phyloP scores from a whole-genome alignment of 1,140 invertebrate genomes.

The Danaus plexippus region DNA sequence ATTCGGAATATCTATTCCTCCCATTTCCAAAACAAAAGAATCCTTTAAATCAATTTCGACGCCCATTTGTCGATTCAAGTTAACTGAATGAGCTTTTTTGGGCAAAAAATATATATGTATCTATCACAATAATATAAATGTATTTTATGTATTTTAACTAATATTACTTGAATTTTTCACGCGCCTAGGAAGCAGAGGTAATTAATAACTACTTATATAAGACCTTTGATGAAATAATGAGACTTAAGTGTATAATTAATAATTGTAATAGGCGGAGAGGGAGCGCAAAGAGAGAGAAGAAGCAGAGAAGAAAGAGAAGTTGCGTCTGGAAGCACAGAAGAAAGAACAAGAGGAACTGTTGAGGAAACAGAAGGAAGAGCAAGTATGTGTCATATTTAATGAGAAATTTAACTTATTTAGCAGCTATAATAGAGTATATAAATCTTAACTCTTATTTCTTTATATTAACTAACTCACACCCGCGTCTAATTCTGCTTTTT shows the following conservation, averaged over 20 bases:
- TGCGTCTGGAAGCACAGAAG: slow-evolving; percentile 75
- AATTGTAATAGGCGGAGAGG: slow-evolving; percentile 81
- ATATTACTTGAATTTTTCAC: slow-evolving; percentile 12
- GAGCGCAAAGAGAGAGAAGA: slow-evolving; percentile 94
- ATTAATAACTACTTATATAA: slow-evolving; percentile 7
- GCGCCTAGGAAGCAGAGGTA: slow-evolving; percentile 42
- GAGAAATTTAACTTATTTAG: slow-evolving; percentile 69
- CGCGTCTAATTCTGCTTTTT: too few relatives aligned
- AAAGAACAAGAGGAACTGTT: slow-evolving; percentile 76
- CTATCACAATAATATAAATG: too few relatives aligned
- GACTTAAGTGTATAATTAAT: background rate
- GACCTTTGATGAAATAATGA: too few relatives aligned
- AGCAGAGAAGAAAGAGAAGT: slow-evolving; percentile 86
- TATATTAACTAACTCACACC: too few relatives aligned
- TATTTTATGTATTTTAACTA: slow-evolving; percentile 3
- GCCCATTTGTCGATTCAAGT: too few relatives aligned
- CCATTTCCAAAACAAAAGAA: too few relatives aligned
- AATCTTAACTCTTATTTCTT: too few relatives aligned
- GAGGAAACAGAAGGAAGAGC: slow-evolving; percentile 68
- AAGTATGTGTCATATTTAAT: slow-evolving; percentile 41
- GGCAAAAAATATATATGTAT: too few relatives aligned
- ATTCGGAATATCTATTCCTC: too few relatives aligned
- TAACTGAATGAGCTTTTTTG: too few relatives aligned
- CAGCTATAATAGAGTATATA: slow-evolving; percentile 9
- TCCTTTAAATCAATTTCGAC: too few relatives aligned